Base-by-base conservation (phyloP, 1,140 invertebrate genomes). In the Caerostris darwini region DNA sequence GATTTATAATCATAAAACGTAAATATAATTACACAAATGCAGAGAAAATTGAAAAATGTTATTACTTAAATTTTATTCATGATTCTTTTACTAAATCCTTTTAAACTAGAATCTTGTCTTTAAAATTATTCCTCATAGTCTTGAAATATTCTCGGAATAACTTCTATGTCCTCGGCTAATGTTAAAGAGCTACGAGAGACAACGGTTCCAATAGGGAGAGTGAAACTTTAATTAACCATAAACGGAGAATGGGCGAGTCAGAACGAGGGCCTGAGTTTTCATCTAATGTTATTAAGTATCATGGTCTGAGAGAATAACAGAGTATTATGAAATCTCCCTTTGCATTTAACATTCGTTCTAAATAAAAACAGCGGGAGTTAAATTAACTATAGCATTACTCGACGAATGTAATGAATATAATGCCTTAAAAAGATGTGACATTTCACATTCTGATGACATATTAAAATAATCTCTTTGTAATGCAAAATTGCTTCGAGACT, bases 401-500 rank as follows among this genome's bases (percentile, higher is more conserved):
- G 53, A 34, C 61, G 34, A 77, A 77, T 77, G 8, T 77, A 77
- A 77, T 77, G 71, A 77, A 77, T 77, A 77, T 77, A 50, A 77
- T 50, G 71, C 50, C 71, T 77, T 77, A 77, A 77, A 77, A 77
- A 77, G 71, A 77, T 50, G 71, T 77, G 71, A 77, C 34, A 12
- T 77, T 77, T 77, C 71, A 53, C 71, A 10, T 77, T 77, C 71
- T 77, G 71, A 77, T 77, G 71, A 77, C 71, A 77, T 77, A 77
- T 77, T 77, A 77, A 77, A 77, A 77, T 77, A 77, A 77, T 77
- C 71, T 77, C 71, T 77, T 77, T 77, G 71, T 77, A 77, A 77
- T 77, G 71, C 71, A 77, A 77, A 8, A 77, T 77, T 77, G 71
- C 71, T 34, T 50, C 71, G 7, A 14, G 71, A 77, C 71, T 77